These are phyloP conservation scores for Nyctereutes procyonoides DNA, from an alignment of 2,113 vertebrate species.

Conservation along the genomic window DNA sequence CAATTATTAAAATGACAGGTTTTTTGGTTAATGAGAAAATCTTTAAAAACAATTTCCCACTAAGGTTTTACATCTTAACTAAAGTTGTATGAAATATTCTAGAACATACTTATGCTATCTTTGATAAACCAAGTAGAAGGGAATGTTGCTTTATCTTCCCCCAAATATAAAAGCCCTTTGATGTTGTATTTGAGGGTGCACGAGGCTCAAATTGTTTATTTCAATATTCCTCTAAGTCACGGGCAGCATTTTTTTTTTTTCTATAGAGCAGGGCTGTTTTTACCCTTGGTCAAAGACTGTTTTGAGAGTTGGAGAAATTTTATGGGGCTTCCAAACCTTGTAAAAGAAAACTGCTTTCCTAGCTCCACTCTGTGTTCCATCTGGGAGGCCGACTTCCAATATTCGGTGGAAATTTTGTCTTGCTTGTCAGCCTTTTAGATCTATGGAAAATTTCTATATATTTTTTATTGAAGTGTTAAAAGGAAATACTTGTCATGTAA, in stretches of 20 bases:
- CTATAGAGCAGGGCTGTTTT: not conserved
- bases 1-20: not conserved
- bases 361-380: conserved; percentile 75
- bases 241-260: fast-evolving
- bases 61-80: not conserved
- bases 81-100: not conserved
- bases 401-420: conserved; percentile 67
- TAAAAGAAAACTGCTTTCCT: conserved; percentile 76
- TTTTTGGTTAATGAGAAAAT: not conserved
- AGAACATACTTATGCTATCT: not conserved
- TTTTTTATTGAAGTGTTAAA: conserved; percentile 65
- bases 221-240: not conserved
- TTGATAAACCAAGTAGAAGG: not conserved
- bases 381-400: conserved; percentile 75
- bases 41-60: not conserved
- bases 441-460: conserved; percentile 56
- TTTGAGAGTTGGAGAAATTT: conserved; percentile 75
- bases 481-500: conserved; percentile 65
- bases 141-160: not conserved
- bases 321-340: conserved; percentile 78
- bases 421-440: conserved; percentile 53
- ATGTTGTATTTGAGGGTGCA: not conserved
- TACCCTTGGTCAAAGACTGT: conserved; percentile 65
- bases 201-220: not conserved
- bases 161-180: conserved; percentile 31